Evolutionary conservation across 2,113 vertebrate species (phyloP), one percentile per base, ranked within the genome.

Genomic region (Ginglymostoma cirratum): DNA sequence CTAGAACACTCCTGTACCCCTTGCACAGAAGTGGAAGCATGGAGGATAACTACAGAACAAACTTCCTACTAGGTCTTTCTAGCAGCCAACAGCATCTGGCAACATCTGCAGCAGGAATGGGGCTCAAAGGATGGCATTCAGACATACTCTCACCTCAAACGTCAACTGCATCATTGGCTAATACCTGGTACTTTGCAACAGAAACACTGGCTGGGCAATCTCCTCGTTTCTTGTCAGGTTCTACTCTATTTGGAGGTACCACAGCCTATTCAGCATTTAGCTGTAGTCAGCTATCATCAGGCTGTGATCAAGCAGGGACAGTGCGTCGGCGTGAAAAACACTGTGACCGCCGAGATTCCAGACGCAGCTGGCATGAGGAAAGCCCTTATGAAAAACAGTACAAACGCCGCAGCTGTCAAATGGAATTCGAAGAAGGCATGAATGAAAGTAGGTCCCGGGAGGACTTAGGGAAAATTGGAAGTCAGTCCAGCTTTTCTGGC

Each of bases 321-420:
- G 99, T 98, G 96, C 98, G 98, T 61, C 96, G 98, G 96, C 97
- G 98, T 87, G 97, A 98, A 8, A 98, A 98, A 96, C 98, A 98
- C 0, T 97, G 97, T 0, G 98, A 98, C 95, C 96, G 97, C 0
- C 98, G 98, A 0, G 98, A 99, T 97, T 99, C 99, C 0, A 97
- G 99, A 96, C 97, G 99, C 24, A 99, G 99, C 97, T 99, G 99
- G 99, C 99, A 99, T 0, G 99, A 99, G 85, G 99, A 99, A 96
- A 99, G 99, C 97, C 98, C 98, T 96, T 99, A 99, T 0, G 99
- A 99, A 96, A 99, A 99, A 98, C 99, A 99, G 97, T 98, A 99
- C 86, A 99, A 99, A 96, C 97, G 98, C 4, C 97, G 99, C 12
- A 99, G 98, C 98, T 99, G 99, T 96, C 99, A 99, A 97, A 99